These are phyloP conservation scores for Dendrolimus kikuchii DNA, from an alignment of 1,140 invertebrate genomes.

Conservation along the genomic window DNA sequence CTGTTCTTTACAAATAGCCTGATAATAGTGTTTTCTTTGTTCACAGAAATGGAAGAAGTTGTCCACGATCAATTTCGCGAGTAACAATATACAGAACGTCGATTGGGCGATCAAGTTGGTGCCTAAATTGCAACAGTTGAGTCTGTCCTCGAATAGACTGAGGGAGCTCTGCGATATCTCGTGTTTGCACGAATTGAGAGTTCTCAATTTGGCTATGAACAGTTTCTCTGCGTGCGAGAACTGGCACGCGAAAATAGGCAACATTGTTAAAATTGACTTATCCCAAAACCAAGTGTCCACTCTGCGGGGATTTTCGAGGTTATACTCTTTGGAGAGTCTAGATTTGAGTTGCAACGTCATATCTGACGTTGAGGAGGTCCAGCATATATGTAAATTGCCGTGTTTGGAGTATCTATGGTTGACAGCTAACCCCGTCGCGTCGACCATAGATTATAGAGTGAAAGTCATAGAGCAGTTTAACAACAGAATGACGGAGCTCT, in stretches of 20 bases:
- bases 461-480: constrained; percentile 90
- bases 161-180: constrained; percentile 84
- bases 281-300: constrained; percentile 88
- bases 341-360: constrained; percentile 92
- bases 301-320: constrained; percentile 84
- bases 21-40: constrained; percentile 12
- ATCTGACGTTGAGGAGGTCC: constrained; percentile 85
- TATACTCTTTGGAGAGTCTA: constrained; percentile 88
- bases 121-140: constrained; percentile 81
- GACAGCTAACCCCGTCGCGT: constrained; percentile 91
- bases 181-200: constrained; percentile 81
- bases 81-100: constrained; percentile 84
- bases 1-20: too few species aligned
- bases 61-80: constrained; percentile 81
- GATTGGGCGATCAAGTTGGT: constrained; percentile 87
- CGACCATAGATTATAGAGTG: constrained; percentile 90
- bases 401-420: constrained; percentile 89
- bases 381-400: constrained; percentile 84
- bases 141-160: constrained; percentile 85
- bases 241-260: constrained; percentile 89
- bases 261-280: constrained; percentile 90
- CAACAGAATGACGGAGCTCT: constrained; percentile 82
- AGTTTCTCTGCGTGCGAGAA: constrained; percentile 78
- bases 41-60: constrained; percentile 79
- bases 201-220: constrained; percentile 87